Base-by-base conservation (phyloP, 2,797 vertebrate species). In the Chiroxiphia lanceolata region DNA sequence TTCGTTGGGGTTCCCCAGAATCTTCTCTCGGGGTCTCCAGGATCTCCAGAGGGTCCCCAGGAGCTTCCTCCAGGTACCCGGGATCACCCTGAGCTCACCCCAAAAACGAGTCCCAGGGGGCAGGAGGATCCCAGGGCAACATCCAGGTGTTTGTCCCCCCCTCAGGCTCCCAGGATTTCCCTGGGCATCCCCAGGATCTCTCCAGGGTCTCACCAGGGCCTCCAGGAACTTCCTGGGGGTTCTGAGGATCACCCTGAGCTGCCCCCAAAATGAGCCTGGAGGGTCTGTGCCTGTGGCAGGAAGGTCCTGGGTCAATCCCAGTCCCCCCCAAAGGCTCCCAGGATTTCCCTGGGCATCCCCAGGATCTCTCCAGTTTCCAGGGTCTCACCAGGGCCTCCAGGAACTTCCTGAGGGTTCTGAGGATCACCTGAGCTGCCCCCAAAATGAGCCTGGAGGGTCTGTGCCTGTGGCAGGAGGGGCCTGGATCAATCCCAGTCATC, bases 281-380 rank as follows among this genome's bases (percentile, higher is more conserved):
- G 26, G 17, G 0, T 63, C 33, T 36, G 7, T 40, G 12, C 3
- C 1, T 3, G 0, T 3, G 33, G 20, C 82, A 67, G 71, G 71
- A 75, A 63, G 6, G 3, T 33, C 53, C 63, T 38, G 45, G 61
- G 11, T 3, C 83, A 22, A 18, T 2, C 26, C 33, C 47, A 11
- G 11, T 26, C 26, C 26, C 19, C 47, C 29, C 29, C 27, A 5
- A 9, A 20, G 60, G 38, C 45, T 17, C 18, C 44, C 53, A 50
- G 34, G 3, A 31, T 31, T 36, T 47, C 77, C 26, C 16, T 54
- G 76, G n/a, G 2, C 26, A 45, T 12, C 18, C 34, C 72, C 40
- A 6, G 26, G n/a, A 40, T 40, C 12, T 40, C 38, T 12, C 38
- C 12, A 12, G 38, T n/a, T n/a, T n/a, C n/a, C n/a, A n/a, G n/a